Conservation (phyloP, 2,797 vertebrate species). For the Loris lydekkerianus region DNA sequence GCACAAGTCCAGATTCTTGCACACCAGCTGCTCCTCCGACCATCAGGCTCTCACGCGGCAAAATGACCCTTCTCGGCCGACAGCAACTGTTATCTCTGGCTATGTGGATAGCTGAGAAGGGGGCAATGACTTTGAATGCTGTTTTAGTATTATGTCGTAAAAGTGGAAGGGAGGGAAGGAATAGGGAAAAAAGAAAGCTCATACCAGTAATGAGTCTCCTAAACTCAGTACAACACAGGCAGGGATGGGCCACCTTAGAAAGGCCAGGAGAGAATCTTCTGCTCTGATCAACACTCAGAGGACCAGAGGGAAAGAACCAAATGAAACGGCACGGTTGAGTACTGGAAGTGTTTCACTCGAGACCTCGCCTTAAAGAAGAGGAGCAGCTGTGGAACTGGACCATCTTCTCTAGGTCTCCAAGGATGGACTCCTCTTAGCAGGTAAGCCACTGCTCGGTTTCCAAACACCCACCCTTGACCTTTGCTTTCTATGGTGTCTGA, state of each 20-base stretch:
- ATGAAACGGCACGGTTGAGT: rapidly evolving
- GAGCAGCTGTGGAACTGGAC: background rate
- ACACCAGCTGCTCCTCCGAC: background rate
- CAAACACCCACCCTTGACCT: background rate
- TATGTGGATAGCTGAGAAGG: background rate
- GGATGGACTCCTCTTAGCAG: background rate
- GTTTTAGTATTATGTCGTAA: background rate
- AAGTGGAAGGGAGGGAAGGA: background rate
- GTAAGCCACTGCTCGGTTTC: background rate
- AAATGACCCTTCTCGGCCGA: rapidly evolving
- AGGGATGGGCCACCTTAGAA: rapidly evolving
- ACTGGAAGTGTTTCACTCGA: background rate
- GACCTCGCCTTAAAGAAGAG: background rate
- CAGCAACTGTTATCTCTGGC: background rate
- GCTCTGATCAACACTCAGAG: background rate
- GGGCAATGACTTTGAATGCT: background rate
- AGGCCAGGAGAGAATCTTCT: background rate
- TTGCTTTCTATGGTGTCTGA: background rate
- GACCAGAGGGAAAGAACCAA: background rate
- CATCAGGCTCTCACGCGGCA: rapidly evolving
- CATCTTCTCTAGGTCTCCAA: background rate
- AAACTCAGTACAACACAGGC: background rate
- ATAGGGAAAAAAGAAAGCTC: background rate
- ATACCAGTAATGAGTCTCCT: background rate
- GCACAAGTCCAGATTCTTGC: rapidly evolving